Base-by-base conservation (phyloP, 2,113 vertebrate species). In the Clupea harengus region DNA sequence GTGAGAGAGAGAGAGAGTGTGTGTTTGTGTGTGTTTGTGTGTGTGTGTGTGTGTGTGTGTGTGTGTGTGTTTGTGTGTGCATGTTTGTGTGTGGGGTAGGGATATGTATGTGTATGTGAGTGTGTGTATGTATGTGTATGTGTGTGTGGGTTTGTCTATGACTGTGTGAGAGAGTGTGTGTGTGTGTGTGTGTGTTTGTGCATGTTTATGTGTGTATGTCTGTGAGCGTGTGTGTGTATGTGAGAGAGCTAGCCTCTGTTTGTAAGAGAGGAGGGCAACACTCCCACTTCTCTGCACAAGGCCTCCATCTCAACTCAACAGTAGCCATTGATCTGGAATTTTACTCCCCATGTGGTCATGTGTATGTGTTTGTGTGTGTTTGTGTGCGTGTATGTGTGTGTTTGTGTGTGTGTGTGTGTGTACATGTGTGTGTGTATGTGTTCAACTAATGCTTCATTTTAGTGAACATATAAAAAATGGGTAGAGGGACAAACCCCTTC, bases 81-180 rank as follows among this genome's bases (percentile, higher is more conserved):
- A n/a, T n/a, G 54, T 57, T 57, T 57, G 52, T 54, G 15, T 3
- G 52, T 54, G 52, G 15, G 52, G 10, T 4, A 0, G 52, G 10
- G 52, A 4, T 3, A 54, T 11, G 10, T 28, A 3, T 54, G 50
- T 54, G 50, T 28, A 25, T 72, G 64, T 32, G 64, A 32, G 78
- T 85, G 84, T 85, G 84, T 85, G 84, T 57, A 32, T 57, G 46
- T 81, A n/a, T 52, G 72, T 80, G 72, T 81, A 47, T 85, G 72
- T 54, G 72, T 81, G 85, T 67, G 45, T 85, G 17, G 81, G 22
- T 54, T 46, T 60, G 44, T 45, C 25, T 82, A 28, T 83, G 39
- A 25, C 15, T 84, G 67, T 81, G 72, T 85, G 46, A n/a, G 44
- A 25, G 39, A 72, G 22, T 46, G 45, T 84, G 83, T 50, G 67